phyloP scores from a whole-genome alignment of 2,888 invertebrate genomes.

The Cephus pygmeus region DNA sequence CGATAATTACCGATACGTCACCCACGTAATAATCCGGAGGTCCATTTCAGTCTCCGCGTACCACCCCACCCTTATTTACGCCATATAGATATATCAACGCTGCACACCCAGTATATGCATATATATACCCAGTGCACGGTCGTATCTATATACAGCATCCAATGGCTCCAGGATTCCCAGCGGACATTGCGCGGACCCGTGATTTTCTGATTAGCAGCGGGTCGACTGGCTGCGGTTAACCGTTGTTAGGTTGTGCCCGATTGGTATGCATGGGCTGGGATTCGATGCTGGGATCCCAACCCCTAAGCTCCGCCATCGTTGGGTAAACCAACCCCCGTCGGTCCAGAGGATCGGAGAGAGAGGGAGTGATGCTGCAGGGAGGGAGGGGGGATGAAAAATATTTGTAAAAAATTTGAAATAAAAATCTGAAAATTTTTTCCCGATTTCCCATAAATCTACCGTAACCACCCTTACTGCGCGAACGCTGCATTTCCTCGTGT shows the following conservation, averaged over 20 bases:
- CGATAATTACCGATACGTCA: conserved; percentile 54
- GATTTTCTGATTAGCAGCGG: conserved; percentile 65
- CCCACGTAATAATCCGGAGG: conserved; percentile 28
- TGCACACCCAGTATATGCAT: neutral
- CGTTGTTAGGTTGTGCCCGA: conserved; percentile 63
- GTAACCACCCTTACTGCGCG: too few relatives aligned
- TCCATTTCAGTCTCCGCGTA: neutral
- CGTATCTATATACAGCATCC: conserved; percentile 5
- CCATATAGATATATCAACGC: too few relatives aligned
- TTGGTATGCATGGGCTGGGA: conserved; percentile 66
- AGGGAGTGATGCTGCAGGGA: neutral
- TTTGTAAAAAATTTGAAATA: too few relatives aligned
- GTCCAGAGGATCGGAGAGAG: neutral
- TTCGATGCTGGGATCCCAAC: conserved; percentile 45
- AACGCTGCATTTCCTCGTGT: fast-evolving
- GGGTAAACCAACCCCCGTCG: neutral
- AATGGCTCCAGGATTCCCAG: conserved; percentile 26
- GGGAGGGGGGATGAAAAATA: neutral
- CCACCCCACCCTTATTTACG: neutral
- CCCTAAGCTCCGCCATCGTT: conserved; percentile 18
- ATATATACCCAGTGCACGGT: neutral
- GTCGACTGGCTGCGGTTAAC: conserved; percentile 65
- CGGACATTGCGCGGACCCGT: conserved; percentile 59
- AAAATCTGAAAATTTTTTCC: too few relatives aligned
- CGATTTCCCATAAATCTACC: too few relatives aligned